phyloP scores from a whole-genome alignment of 2,888 invertebrate genomes.

The Tachina fera region DNA sequence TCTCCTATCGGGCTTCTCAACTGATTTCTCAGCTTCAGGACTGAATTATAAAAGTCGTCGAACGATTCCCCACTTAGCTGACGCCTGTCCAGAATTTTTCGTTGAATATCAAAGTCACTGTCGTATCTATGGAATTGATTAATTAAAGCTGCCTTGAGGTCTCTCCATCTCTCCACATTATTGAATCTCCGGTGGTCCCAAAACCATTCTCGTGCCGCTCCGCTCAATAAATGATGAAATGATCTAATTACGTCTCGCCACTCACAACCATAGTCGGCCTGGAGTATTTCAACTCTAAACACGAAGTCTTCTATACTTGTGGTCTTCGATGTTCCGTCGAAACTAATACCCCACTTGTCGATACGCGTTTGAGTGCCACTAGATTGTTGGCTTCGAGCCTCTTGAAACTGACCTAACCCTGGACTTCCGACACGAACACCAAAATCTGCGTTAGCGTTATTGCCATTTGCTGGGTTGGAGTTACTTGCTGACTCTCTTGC shows the following conservation, averaged over 20 bases:
- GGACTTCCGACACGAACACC: background rate
- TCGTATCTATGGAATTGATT: background rate
- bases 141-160: background rate
- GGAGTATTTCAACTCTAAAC: background rate
- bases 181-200: constrained; percentile 4
- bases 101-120: background rate
- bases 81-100: background rate
- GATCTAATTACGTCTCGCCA: background rate
- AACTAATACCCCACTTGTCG: background rate
- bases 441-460: background rate
- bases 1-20: background rate
- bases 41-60: constrained; percentile 1
- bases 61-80: background rate
- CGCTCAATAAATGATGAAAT: constrained; percentile 13
- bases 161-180: background rate
- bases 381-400: too few relatives aligned
- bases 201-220: background rate
- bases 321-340: background rate
- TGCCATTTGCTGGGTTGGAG: too few relatives aligned
- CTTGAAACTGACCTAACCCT: too few relatives aligned
- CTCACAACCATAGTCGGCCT: background rate
- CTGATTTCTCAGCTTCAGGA: background rate
- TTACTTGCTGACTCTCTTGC: too few relatives aligned
- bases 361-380: too few relatives aligned
- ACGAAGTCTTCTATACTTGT: background rate